Conservation (phyloP, 2,888 invertebrate species). For the Latheticus oryzae region DNA sequence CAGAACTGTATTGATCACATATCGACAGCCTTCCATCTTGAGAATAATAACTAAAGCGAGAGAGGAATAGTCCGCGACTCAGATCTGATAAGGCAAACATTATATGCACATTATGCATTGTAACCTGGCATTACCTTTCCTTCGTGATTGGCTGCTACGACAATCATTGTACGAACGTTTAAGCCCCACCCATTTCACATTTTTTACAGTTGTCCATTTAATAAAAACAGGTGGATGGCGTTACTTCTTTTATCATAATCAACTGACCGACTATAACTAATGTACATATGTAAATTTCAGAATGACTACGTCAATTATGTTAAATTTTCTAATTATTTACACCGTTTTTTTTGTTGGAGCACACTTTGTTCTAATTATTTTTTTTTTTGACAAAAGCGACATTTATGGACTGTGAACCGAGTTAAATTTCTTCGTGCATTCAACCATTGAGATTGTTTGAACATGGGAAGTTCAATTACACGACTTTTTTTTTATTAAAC, state of each 20-base stretch:
- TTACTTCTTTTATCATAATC: slow-evolving; percentile 35
- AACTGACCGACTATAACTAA: slow-evolving; percentile 60
- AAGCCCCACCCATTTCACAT: slow-evolving; percentile 64
- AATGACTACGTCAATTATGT: slow-evolving; percentile 60
- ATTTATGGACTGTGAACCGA: slow-evolving; percentile 41
- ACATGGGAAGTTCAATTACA: slow-evolving; percentile 46
- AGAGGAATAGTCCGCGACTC: slow-evolving; percentile 54
- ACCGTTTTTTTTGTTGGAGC: slow-evolving; percentile 50
- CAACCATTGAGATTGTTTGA: slow-evolving; percentile 49
- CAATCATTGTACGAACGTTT: slow-evolving; percentile 63
- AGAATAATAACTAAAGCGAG: slow-evolving; percentile 62
- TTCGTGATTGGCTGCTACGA: slow-evolving; percentile 65
- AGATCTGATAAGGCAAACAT: slow-evolving; percentile 61
- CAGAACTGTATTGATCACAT: slow-evolving; percentile 61
- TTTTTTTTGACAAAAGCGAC: slow-evolving; percentile 11
- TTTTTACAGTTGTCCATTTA: slow-evolving; percentile 55
- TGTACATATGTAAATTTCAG: slow-evolving; percentile 62
- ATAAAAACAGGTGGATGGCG: slow-evolving; percentile 57
- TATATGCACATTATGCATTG: slow-evolving; percentile 65
- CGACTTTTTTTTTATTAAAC: slow-evolving; percentile 37
- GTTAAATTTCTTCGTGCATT: slow-evolving; percentile 46
- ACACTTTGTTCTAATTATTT: slow-evolving; percentile 47
- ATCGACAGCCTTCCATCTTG: slow-evolving; percentile 65
- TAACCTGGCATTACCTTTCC: slow-evolving; percentile 65
- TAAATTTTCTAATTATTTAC: slow-evolving; percentile 60